A percentile compares a stretch with the other conserved stretches of the same genome.
These are phyloP conservation scores for Meta bourneti DNA, from an alignment of 2,888 invertebrate species.

Conservation along the genomic window DNA sequence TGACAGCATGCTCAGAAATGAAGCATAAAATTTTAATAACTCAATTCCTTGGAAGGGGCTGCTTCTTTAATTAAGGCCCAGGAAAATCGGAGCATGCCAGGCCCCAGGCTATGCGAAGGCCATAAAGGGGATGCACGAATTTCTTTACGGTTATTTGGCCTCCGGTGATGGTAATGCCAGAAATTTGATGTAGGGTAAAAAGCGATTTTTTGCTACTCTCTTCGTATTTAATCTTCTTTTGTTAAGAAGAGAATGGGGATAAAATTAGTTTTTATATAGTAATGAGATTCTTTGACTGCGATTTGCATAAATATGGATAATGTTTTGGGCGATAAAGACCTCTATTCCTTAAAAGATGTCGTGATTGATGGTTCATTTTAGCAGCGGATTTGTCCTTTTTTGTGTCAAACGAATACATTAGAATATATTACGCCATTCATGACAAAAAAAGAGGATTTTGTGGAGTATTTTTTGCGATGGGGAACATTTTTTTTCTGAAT, in stretches of 20 bases:
- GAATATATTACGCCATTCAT: conserved; percentile 47
- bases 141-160: conserved; percentile 41
- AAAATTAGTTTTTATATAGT: conserved; percentile 61
- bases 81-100: conserved; percentile 20
- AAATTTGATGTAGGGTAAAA: conserved; percentile 23
- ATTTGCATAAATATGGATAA: conserved; percentile 71
- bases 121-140: conserved; percentile 23
- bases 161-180: conserved; percentile 11
- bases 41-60: conserved; percentile 61
- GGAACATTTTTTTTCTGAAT: background rate
- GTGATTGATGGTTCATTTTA: conserved; percentile 66
- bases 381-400: conserved; percentile 47
- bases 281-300: conserved; percentile 31
- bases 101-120: conserved; percentile 25
- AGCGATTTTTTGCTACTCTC: conserved; percentile 8
- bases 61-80: conserved; percentile 57
- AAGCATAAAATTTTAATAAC: conserved; percentile 62
- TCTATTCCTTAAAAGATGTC: conserved; percentile 32
- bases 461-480: background rate
- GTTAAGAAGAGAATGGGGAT: conserved; percentile 25
- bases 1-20: conserved; percentile 32
- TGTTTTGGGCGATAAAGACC: conserved; percentile 40
- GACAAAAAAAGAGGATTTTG: background rate
- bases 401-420: conserved; percentile 52
- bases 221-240: conserved; percentile 65